Base-by-base conservation (phyloP, 2,113 vertebrate genomes). In the Pelvicachromis taeniatus region DNA sequence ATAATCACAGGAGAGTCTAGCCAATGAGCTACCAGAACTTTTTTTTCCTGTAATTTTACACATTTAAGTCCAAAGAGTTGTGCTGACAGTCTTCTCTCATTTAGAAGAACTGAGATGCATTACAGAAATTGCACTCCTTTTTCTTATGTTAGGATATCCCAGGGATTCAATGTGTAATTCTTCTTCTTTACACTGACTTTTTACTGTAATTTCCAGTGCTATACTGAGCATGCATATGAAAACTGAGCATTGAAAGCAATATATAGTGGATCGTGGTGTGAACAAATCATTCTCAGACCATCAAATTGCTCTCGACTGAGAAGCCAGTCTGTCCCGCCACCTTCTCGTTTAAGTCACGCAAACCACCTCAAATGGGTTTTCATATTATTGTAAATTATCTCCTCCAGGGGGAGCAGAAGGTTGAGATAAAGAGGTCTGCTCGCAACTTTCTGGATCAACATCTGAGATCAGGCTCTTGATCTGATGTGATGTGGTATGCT, bases 341-440 rank as follows among this genome's bases (percentile, higher is more conserved):
- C 45, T 75, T 63, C 56, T 4, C 9, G 38, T 54, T 65, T 78
- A 59, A 87, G 70, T 88, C 88, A 86, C 6, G 2, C 56, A 88
- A 90, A 88, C 87, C 91, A 89, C 87, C 85, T 89, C 91, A 90
- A 89, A 85, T 63, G 48, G n/a, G n/a, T 48, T 89, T 68, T 59
- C 19, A 77, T 83, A 88, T 89, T 65, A 85, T 19, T 38, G 65
- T n/a, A 59, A 92, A 91, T 93, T 77, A 92, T 91, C 88, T 90
- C 59, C 55, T 90, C 65, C 4, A 2, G 4, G 50, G 42, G 53
- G 59, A 85, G 85, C 83, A 89, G 86, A 77, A 85, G 83, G 82
- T 73, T 68, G 81, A 83, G 92, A 92, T 94, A 92, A 92, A 94
- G 88, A 63, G 85, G 26, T 70, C 90, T 94, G 88, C 80, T 65